phyloP scores from a whole-genome alignment of 2,888 invertebrate species.

The Drosophila lacicola region DNA sequence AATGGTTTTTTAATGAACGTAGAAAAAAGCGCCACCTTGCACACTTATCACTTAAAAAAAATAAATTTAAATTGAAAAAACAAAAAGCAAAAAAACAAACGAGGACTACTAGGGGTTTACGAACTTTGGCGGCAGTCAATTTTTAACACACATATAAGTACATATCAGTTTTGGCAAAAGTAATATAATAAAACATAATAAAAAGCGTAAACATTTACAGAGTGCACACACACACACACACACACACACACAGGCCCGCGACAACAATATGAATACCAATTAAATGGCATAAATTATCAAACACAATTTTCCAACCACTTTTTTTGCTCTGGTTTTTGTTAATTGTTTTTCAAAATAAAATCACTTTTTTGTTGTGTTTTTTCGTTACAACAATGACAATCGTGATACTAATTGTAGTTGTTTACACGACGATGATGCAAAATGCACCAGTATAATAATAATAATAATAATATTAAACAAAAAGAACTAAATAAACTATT shows the following conservation, averaged over 20 bases:
- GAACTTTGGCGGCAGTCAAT: conserved; percentile 55
- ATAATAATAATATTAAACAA: conserved; percentile 37
- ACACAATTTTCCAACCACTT: conserved; percentile 27
- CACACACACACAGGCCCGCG: conserved; percentile 6
- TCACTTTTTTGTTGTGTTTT: conserved; percentile 21
- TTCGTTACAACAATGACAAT: conserved; percentile 83
- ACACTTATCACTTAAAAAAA: conserved; percentile 48
- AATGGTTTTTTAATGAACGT: conserved; percentile 73
- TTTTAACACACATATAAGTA: conserved; percentile 73
- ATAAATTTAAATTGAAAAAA: conserved; percentile 1
- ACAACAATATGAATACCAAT: conserved; percentile 54
- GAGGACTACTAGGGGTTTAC: conserved; percentile 34
- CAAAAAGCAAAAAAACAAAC: neutral
- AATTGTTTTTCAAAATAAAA: neutral
- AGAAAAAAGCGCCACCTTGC: conserved; percentile 61
- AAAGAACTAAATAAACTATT: conserved; percentile 47
- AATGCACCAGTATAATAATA: conserved; percentile 78
- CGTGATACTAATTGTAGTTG: conserved; percentile 85
- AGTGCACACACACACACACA: conserved; percentile 25
- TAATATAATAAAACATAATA: conserved; percentile 49
- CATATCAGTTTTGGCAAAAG: conserved; percentile 72
- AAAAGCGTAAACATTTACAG: conserved; percentile 60
- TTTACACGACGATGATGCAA: conserved; percentile 79
- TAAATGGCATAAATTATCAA: conserved; percentile 63
- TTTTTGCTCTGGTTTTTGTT: conserved; percentile 7